These are phyloP conservation scores for Papilio machaon DNA, from an alignment of 1,140 invertebrate species.

Conservation along the genomic window DNA sequence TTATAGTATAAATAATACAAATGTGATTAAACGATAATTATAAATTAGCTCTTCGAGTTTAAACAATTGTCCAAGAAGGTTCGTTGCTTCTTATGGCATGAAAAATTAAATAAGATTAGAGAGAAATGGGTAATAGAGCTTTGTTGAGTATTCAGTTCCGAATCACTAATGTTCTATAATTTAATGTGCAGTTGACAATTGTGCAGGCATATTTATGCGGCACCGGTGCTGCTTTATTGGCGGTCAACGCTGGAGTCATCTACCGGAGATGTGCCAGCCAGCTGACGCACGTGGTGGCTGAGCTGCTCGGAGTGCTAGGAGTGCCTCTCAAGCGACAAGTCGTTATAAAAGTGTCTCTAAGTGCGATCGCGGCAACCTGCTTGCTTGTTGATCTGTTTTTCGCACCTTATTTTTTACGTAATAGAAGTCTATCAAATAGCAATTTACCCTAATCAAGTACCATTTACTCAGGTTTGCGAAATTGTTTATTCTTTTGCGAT, in stretches of 20 bases:
- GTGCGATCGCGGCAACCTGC: conserved; percentile 41
- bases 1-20: not conserved
- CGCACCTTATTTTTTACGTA: conserved; percentile 34
- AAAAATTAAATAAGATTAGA: no score
- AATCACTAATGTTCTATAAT: not conserved
- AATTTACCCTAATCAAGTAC: not conserved
- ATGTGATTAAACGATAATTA: not conserved
- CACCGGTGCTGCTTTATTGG: conserved; percentile 53
- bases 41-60: no score
- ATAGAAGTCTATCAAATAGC: not conserved
- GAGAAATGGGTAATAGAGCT: no score
- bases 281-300: conserved; percentile 63
- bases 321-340: conserved; percentile 60
- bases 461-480: not conserved
- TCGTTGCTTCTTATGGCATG: no score
- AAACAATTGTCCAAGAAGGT: no score
- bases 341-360: conserved; percentile 54
- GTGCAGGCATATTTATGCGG: conserved; percentile 57
- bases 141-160: not conserved
- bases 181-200: not conserved
- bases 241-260: conserved; percentile 57
- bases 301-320: conserved; percentile 59
- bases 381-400: conserved; percentile 53
- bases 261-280: conserved; percentile 59
- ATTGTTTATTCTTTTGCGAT: not conserved